Evolutionary conservation across 1,140 invertebrate genomes (phyloP), one percentile per base, ranked within the genome.

Genomic region (Ericerus pela): DNA sequence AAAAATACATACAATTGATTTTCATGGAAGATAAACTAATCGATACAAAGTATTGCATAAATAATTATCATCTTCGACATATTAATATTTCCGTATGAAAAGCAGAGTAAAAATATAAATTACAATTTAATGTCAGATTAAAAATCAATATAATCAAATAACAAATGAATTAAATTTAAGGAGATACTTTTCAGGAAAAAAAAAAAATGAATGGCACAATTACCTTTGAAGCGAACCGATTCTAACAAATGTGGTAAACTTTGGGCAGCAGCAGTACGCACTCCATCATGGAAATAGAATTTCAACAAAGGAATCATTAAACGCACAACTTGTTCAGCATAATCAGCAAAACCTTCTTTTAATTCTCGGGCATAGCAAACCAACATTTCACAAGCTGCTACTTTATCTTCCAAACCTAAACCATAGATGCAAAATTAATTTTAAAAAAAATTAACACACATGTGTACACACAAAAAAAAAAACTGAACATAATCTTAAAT

Each of bases 271-370:
- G 89, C 86, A 12, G 81, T 81, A 59, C 90, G 74, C 0, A 94
- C 89, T 36, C 87, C 90, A 74, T 99, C 96, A 65, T 99, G 94
- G 73, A 99, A 99, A 70, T 97, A 96, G 66, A 99, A 99, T 69
- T 96, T 97, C 6, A 99, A 75, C 77, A 98, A 83, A 0, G 94
- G 93, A 29, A 98, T 83, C 86, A 95, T 96, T 38, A 98, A 75
- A 65, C 86, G 84, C 0, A 96, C 88, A 12, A 94, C 90, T 66
- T 95, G 82, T 67, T 97, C 92, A 1, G 90, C 84, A 66, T 98
- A 99, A 61, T 84, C 82, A 11, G 87, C 86, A 70, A 99, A 99
- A 2, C 85, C 89, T 65, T 96, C 91, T 70, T 98, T 98, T 20
- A 99, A 73, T 72, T 99, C 95, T 24, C 91, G 77, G 0, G 96